phyloP scores from a whole-genome alignment of 1,140 invertebrate genomes.

The Aphidius ervi region DNA sequence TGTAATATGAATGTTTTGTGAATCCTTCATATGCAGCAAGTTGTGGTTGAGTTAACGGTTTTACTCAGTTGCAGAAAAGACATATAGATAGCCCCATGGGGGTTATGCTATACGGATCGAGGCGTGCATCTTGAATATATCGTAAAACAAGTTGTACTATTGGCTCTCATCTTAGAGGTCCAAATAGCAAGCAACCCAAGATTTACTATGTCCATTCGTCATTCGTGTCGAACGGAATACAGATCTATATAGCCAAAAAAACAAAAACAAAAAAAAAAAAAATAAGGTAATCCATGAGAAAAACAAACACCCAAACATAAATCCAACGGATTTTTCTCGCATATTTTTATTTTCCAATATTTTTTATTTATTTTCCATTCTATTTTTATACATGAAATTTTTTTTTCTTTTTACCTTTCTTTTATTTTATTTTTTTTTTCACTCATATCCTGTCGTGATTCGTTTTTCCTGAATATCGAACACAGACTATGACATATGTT shows the following conservation, averaged over 20 bases:
- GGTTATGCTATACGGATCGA: neutral
- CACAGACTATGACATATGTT: conserved; percentile 18
- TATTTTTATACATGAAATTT: conserved; percentile 1
- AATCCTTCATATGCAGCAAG: too few species aligned
- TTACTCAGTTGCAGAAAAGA: too few species aligned
- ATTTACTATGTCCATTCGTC: conserved; percentile 24
- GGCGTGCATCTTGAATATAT: conserved; percentile 22
- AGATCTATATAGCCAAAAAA: conserved; percentile 18
- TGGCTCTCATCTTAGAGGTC: neutral
- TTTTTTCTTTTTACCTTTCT: conserved; percentile 7
- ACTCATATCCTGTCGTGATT: conserved; percentile 12
- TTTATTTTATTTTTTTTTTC: conserved; percentile 1
- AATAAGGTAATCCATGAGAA: conserved; percentile 20
- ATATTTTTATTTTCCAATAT: neutral
- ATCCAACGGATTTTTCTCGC: conserved; percentile 19
- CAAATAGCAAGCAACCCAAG: neutral
- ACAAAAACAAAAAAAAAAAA: neutral
- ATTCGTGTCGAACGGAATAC: conserved; percentile 23
- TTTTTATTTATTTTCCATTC: neutral
- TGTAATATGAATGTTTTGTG: too few species aligned
- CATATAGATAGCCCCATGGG: too few species aligned
- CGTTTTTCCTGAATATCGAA: conserved; percentile 22
- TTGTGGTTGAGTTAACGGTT: too few species aligned
- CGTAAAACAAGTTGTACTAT: conserved; percentile 1
- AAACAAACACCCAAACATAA: conserved; percentile 23